phyloP scores from a whole-genome alignment of 2,113 vertebrate genomes.

The Semnornis frantzii region DNA sequence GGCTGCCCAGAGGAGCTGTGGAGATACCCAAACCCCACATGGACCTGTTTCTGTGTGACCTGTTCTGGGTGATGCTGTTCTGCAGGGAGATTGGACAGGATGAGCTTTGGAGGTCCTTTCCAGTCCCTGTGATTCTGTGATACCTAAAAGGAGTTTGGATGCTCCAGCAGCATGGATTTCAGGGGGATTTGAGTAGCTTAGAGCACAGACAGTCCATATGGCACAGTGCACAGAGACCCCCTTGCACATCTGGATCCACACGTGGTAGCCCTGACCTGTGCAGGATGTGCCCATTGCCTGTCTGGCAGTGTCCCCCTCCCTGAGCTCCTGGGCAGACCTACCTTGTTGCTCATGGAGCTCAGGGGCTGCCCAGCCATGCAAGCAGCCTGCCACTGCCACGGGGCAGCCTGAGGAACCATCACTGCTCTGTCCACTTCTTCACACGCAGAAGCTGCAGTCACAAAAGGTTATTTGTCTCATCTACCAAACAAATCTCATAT shows the following conservation, averaged over 20 bases:
- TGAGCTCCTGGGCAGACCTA: rapidly evolving
- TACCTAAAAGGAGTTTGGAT: background rate
- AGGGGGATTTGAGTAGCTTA: background rate
- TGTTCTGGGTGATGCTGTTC: no score
- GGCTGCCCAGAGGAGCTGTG: no score
- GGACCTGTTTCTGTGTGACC: no score
- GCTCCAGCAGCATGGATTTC: background rate
- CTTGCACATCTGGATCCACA: background rate
- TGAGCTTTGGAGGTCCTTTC: no score
- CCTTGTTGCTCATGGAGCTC: rapidly evolving
- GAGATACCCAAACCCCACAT: no score
- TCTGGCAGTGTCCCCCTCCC: rapidly evolving
- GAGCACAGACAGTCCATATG: background rate
- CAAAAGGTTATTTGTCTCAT: background rate
- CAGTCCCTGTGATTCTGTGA: no score
- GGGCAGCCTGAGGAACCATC: background rate
- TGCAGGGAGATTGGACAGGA: no score
- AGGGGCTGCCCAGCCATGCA: background rate
- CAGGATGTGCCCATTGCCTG: background rate
- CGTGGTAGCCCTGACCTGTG: background rate
- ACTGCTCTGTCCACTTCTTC: background rate
- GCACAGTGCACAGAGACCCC: background rate
- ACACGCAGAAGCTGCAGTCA: background rate
- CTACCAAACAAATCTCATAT: background rate
- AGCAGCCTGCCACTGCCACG: rapidly evolving